These are phyloP conservation scores for Hylomyscus alleni DNA, from an alignment of 2,797 vertebrate genomes.

Conservation along the genomic window DNA sequence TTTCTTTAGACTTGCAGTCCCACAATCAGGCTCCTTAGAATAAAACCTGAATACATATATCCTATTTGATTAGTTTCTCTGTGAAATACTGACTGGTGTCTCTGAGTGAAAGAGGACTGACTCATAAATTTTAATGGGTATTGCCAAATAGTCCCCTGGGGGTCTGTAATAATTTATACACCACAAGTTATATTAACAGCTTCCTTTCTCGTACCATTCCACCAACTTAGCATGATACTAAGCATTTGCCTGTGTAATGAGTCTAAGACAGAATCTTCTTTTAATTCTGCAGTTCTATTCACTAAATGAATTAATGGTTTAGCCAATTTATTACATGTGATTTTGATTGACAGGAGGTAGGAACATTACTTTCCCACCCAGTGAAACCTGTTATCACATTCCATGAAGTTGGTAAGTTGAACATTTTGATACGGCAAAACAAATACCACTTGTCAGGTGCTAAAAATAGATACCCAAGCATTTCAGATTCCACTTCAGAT, in stretches of 20 bases:
- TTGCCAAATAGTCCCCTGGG: background rate
- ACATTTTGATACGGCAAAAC: constrained; percentile 14
- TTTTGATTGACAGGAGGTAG: background rate
- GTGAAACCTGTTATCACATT: background rate
- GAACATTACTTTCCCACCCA: background rate
- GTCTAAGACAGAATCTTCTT: background rate
- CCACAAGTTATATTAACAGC: constrained; percentile 1
- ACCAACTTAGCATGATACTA: background rate
- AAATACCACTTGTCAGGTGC: background rate
- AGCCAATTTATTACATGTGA: background rate
- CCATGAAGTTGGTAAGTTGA: constrained; percentile 5
- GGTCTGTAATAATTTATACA: background rate
- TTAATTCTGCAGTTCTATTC: constrained; percentile 38
- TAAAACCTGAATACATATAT: background rate
- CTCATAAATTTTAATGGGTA: constrained; percentile 7
- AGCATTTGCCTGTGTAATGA: background rate
- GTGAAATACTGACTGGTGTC: background rate
- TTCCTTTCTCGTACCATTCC: background rate
- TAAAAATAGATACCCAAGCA: background rate
- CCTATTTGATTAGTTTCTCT: background rate
- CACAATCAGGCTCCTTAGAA: background rate
- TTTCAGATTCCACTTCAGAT: background rate
- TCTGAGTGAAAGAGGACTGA: background rate
- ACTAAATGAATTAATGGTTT: background rate
- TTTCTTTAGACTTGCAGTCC: background rate